These are phyloP conservation scores for Tapera naevia DNA, from an alignment of 2,797 vertebrate species.

Conservation along the genomic window DNA sequence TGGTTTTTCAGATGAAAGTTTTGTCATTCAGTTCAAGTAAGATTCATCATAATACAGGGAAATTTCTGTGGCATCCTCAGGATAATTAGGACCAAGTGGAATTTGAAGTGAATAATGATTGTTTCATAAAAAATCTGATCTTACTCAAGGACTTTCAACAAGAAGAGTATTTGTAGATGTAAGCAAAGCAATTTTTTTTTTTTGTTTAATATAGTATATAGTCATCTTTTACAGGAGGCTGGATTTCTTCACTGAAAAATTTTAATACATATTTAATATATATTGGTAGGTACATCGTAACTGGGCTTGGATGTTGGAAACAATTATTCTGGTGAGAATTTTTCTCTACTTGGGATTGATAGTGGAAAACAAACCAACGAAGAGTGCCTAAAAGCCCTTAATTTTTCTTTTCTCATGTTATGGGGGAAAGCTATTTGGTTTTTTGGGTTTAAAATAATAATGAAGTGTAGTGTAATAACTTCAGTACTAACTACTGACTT, in stretches of 20 bases:
- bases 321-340: neutral
- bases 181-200: neutral
- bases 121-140: neutral
- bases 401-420: neutral
- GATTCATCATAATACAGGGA: neutral
- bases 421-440: fast-evolving
- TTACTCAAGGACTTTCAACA: neutral
- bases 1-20: neutral
- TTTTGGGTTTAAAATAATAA: neutral
- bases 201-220: neutral
- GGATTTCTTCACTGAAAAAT: neutral
- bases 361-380: neutral
- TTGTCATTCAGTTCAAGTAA: neutral
- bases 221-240: neutral
- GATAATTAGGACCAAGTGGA: neutral
- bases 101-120: neutral
- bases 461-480: neutral
- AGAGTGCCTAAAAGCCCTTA: neutral
- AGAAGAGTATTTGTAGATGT: neutral
- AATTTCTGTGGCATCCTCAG: neutral
- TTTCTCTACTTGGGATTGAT: neutral
- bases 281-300: neutral
- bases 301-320: neutral
- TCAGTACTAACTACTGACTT: neutral
- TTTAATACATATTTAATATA: neutral